Evolutionary conservation across 2,888 invertebrate species (phyloP), one percentile per base, ranked within the genome.

Genomic region (Coleophora flavipennella): DNA sequence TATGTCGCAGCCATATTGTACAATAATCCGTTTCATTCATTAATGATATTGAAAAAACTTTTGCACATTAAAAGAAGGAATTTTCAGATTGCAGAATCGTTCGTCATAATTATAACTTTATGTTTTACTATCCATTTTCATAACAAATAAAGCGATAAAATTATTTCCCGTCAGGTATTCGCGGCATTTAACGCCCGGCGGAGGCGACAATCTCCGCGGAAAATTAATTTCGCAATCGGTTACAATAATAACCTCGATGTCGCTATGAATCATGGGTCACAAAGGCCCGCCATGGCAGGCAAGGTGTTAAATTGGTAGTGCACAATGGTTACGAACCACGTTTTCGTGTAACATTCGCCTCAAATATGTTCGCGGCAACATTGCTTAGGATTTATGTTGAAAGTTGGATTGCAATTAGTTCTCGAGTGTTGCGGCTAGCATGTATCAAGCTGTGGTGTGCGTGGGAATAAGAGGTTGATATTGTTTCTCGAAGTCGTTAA

Each of bases 161-260:
- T 73, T 70, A 69, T 71, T 70, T 54, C 45, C 47, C 51, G 20
- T 20, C 20, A 55, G 57, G 63, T 59, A 67, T 72, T 72, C 62
- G 61, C 44, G 59, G 65, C 48, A 58, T 64, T 64, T 56, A 73
- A 60, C 64, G 53, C 57, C 20, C 20, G 20, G 48, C 57, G 64
- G 65, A 61, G 56, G 58, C 62, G 59, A 63, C 62, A 64, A 65
- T 67, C 59, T 63, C 57, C 55, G 57, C 57, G 67, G 51, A 64
- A 69, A 76, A 80, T 84, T 81, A 81, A 80, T 80, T 72, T 67
- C 55, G 51, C 60, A 65, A 79, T 78, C 67, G 70, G 72, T 62
- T 61, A 74, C 75, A 74, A 79, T 77, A 76, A 76, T 25, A 32
- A 25, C 38, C 14, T 11, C 26, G 13, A 68, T 66, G 65, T 59